Base-by-base conservation (phyloP, 2,888 invertebrate species). In the Synanthedon myopaeformis region DNA sequence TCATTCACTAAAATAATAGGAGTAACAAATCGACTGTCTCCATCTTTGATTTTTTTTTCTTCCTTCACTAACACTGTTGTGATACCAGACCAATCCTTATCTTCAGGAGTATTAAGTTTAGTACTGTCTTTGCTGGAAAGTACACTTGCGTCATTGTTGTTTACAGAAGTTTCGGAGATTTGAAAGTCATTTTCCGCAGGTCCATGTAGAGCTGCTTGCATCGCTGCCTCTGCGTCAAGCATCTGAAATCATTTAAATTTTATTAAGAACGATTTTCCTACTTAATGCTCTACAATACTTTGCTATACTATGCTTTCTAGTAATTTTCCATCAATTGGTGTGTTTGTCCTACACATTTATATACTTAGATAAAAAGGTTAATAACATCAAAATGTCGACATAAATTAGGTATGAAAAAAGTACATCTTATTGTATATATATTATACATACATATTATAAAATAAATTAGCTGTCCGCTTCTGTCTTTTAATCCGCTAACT, bases 1-100 rank as follows among this genome's bases (percentile, higher is more conserved):
- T 87, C 87, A 50, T 87, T 87, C 4, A 85, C 75, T 59, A 87
- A 59, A 19, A 87, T 86, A 35, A 86, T 80, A 2, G 86, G 87
- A 56, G 82, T 75, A 8, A 70, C 62, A 0, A 72, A 65, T 23
- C 58, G 60, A 3, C 67, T 65, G 41, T 73, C 72, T 23, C 59
- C 56, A 19, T 59, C 56, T 54, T 55, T 61, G 3, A 56, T 54
- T 48, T 66, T 67, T 4, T 64, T 65, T 41, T 73, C 72, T 42
- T 68, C 66, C 66, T 76, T 82, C 42, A 65, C 51, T 13, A 69
- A 62, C 0, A 67, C 64, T 6, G 72, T 59, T 0, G 77, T 67
- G 58, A 72, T 67, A 53, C 76, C 76, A 0, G 69, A 57, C 72
- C 74, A 74, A 41, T 67, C 66, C 6, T 62, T 69, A 3, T 71